These are phyloP conservation scores for Ernsta delagoae DNA, from an alignment of 2,888 invertebrate genomes.

Conservation along the genomic window DNA sequence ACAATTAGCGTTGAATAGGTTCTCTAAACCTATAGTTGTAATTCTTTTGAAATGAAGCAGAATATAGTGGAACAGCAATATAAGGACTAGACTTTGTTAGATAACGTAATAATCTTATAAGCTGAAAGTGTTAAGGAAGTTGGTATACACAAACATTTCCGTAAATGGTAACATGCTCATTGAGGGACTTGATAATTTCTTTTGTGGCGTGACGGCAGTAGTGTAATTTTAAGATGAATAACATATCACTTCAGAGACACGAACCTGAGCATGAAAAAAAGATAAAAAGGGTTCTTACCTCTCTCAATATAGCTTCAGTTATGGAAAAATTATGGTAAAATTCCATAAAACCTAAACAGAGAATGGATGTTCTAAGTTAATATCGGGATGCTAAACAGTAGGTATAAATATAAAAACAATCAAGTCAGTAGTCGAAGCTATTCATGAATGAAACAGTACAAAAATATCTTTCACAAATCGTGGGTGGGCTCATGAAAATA, in stretches of 20 bases:
- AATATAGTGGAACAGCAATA: not conserved
- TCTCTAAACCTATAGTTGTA: not conserved
- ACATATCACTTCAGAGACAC: too few relatives aligned
- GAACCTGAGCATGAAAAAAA: too few relatives aligned
- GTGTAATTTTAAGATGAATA: too few relatives aligned
- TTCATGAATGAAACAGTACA: constrained; percentile 16
- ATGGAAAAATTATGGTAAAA: too few relatives aligned
- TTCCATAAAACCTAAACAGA: too few relatives aligned
- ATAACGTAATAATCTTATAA: not conserved
- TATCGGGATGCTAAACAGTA: too few relatives aligned
- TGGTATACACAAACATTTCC: not conserved
- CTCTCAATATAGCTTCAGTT: too few relatives aligned
- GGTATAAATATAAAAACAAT: not conserved
- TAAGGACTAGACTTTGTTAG: not conserved
- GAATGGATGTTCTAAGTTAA: too few relatives aligned
- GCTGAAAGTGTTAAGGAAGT: not conserved
- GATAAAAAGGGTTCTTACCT: too few relatives aligned
- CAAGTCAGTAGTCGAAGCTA: not conserved
- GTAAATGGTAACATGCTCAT: constrained; percentile 1
- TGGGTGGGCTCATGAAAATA: constrained; percentile 32
- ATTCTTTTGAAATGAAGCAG: not conserved
- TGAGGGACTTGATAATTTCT: not conserved
- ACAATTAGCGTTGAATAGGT: constrained; percentile 12
- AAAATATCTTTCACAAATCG: constrained; percentile 20
- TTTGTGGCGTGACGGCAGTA: too few relatives aligned